Conservation (phyloP, 2,888 invertebrate genomes). For the Pandemis corylana region DNA sequence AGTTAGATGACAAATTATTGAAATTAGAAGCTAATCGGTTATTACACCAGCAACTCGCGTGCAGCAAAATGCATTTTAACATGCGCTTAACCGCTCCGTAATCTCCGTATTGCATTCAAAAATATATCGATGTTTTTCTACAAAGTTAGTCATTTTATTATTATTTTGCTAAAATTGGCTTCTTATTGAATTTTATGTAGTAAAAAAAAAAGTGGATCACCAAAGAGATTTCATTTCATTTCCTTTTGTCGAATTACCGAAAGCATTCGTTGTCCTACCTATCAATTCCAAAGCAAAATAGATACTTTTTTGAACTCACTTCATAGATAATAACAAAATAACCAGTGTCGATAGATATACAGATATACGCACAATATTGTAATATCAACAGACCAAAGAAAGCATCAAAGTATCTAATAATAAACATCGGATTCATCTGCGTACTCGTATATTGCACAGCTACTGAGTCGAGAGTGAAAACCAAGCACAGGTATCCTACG, state of each 20-base stretch:
- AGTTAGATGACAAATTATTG: slow-evolving; percentile 39
- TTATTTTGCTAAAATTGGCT: too few relatives aligned
- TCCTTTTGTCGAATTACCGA: too few relatives aligned
- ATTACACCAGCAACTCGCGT: slow-evolving; percentile 34
- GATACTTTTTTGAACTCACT: too few relatives aligned
- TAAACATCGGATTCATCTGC: not conserved
- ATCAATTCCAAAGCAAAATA: too few relatives aligned
- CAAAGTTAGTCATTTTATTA: not conserved
- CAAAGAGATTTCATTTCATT: too few relatives aligned
- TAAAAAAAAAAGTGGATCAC: too few relatives aligned
- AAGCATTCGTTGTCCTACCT: too few relatives aligned
- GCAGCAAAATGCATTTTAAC: slow-evolving; percentile 37
- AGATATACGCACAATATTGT: too few relatives aligned
- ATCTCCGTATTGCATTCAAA: slow-evolving; percentile 2
- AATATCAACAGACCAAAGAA: not conserved
- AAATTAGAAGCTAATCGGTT: slow-evolving; percentile 39
- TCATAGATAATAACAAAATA: too few relatives aligned
- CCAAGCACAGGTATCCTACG: not conserved
- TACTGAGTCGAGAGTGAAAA: not conserved
- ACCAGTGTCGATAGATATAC: too few relatives aligned
- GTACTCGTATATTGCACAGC: not conserved
- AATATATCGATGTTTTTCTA: not conserved
- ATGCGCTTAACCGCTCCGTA: slow-evolving; percentile 6
- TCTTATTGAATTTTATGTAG: too few relatives aligned
- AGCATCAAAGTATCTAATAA: not conserved